Conservation (phyloP, 2,797 vertebrate genomes). For the Mormyrus hasselquistii region DNA sequence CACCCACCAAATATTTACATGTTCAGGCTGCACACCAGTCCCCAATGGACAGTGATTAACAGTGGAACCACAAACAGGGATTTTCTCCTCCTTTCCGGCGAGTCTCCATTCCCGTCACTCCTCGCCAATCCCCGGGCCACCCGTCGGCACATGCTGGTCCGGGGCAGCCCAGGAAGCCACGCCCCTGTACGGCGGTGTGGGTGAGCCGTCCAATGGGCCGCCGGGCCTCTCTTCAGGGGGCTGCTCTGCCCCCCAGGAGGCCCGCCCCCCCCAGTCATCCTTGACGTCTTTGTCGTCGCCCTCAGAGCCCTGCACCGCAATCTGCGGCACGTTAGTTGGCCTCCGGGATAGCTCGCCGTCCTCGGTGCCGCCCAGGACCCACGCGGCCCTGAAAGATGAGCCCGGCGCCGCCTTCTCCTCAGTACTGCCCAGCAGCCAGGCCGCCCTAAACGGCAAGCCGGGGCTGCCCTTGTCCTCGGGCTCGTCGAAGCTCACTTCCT, state of each 20-base stretch:
- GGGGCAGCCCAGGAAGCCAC: constrained; percentile 3
- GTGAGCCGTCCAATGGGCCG: constrained; percentile 26
- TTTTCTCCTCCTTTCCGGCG: not conserved
- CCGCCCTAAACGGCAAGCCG: constrained; percentile 39
- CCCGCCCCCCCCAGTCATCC: constrained; percentile 60
- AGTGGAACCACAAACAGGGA: not conserved
- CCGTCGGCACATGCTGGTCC: constrained; percentile 19
- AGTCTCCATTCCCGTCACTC: constrained; percentile 19
- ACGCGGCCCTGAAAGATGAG: constrained; percentile 46
- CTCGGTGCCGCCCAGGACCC: constrained; percentile 44
- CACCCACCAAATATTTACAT: constrained; percentile 45
- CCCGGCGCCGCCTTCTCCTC: constrained; percentile 34
- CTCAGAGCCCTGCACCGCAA: constrained; percentile 82
- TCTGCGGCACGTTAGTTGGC: constrained; percentile 72
- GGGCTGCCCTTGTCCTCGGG: constrained; percentile 60
- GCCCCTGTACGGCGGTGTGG: constrained; percentile 19
- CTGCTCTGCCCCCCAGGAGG: constrained; percentile 21
- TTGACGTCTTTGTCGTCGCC: constrained; percentile 70
- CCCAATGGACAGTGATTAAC: constrained; percentile 34
- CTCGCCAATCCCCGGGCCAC: constrained; percentile 36
- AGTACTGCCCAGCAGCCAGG: constrained; percentile 46
- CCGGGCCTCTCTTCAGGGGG: constrained; percentile 11
- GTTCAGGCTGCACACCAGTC: not conserved
- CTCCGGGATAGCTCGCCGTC: constrained; percentile 42
- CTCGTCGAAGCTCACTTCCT: constrained; percentile 95